These are phyloP conservation scores for Ellobium chinense DNA, from an alignment of 2,888 invertebrate genomes.

Conservation along the genomic window DNA sequence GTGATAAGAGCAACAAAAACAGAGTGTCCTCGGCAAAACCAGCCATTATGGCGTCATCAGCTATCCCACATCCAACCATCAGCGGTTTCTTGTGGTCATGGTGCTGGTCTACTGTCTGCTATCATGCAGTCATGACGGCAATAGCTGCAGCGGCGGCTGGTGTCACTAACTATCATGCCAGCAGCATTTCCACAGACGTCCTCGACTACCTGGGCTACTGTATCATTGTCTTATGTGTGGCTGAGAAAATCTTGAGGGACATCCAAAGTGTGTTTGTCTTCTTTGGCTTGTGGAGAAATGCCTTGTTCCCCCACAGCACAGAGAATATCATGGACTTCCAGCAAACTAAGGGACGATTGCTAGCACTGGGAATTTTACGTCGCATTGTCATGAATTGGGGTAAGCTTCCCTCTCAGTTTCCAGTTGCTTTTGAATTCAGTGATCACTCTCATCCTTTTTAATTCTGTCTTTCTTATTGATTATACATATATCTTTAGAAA, in stretches of 20 bases:
- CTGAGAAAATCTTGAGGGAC: conserved; percentile 69
- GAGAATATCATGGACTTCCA: conserved; percentile 55
- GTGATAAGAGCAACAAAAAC: conserved; percentile 25
- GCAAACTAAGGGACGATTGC: conserved; percentile 58
- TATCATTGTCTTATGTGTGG: conserved; percentile 69
- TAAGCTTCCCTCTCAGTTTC: too few species aligned
- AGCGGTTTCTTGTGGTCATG: conserved; percentile 71
- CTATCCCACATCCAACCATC: background rate
- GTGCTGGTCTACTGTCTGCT: conserved; percentile 65
- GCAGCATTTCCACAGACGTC: conserved; percentile 50
- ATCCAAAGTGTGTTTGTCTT: conserved; percentile 70
- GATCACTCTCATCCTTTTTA: too few species aligned
- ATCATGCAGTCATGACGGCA: conserved; percentile 68
- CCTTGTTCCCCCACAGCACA: conserved; percentile 64
- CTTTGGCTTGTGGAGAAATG: conserved; percentile 71
- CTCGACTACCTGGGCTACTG: conserved; percentile 61
- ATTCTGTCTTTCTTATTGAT: too few species aligned
- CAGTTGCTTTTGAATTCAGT: too few species aligned
- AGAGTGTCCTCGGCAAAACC: conserved; percentile 12
- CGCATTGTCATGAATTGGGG: conserved; percentile 70
- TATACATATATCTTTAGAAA: too few species aligned
- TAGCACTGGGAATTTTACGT: conserved; percentile 63
- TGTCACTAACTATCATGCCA: conserved; percentile 61
- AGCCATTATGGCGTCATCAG: background rate
- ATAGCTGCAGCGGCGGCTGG: conserved; percentile 63